Percentiles rank a stretch among this genome's conserved stretches.
Conservation (phyloP, 1,140 invertebrate species). For the Ruditapes philippinarum region DNA sequence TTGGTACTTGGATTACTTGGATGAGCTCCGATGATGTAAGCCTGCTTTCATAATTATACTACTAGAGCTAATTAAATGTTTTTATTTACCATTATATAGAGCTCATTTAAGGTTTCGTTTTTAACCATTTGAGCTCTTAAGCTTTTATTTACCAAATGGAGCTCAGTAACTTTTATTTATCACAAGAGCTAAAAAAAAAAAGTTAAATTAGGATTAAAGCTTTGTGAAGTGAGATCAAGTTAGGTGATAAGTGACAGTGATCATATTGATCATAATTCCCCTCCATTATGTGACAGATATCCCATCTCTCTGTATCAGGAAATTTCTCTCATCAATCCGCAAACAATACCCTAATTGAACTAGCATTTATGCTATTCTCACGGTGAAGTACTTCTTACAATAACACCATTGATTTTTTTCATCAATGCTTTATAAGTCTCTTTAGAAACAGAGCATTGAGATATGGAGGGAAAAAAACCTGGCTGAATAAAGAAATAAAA, state of each 20-base stretch:
- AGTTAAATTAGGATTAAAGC: not conserved
- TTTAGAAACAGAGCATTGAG: not conserved
- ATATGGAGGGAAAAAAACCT: not conserved
- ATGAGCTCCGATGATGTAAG: too few species aligned
- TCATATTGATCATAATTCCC: conserved; percentile 40
- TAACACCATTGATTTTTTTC: conserved; percentile 12
- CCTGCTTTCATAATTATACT: too few species aligned
- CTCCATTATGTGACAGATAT: conserved; percentile 9
- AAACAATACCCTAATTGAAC: conserved; percentile 39
- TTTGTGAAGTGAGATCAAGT: not conserved
- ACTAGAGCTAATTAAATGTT: too few species aligned
- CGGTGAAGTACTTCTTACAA: conserved; percentile 12
- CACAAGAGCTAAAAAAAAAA: not conserved
- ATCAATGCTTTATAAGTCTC: not conserved
- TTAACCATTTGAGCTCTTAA: too few species aligned
- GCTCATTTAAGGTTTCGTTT: too few species aligned
- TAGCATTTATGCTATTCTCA: conserved; percentile 35
- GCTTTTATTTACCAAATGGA: too few species aligned
- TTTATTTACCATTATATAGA: too few species aligned
- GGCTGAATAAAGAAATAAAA: not conserved
- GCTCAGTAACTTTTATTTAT: too few species aligned
- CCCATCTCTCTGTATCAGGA: not conserved
- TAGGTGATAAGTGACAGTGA: not conserved
- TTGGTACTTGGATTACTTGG: too few species aligned
- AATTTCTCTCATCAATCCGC: conserved; percentile 32